These are phyloP conservation scores for Drosophila burlai DNA, from an alignment of 1,140 invertebrate genomes.

Conservation along the genomic window DNA sequence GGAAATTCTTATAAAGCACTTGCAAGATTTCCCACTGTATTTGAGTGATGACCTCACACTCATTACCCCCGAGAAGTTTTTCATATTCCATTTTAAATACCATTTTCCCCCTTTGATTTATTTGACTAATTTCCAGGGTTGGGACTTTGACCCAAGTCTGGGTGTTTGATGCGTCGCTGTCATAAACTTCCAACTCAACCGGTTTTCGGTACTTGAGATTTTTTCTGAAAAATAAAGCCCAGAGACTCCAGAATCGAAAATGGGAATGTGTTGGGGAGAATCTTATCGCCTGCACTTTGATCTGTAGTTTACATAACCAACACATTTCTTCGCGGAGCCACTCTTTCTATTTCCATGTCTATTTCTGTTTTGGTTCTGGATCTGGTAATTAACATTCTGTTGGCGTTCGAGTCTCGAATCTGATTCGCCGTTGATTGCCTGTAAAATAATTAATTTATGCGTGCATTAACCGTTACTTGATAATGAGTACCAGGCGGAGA, in stretches of 20 bases:
- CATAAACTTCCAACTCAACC: slow-evolving; percentile 25
- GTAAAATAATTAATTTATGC: slow-evolving; percentile 80
- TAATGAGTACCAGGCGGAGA: slow-evolving; percentile 47
- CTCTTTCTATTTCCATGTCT: slow-evolving; percentile 52
- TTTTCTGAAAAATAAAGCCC: slow-evolving; percentile 14
- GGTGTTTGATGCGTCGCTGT: slow-evolving; percentile 31
- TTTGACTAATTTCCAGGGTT: slow-evolving; percentile 54
- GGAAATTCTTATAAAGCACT: neutral
- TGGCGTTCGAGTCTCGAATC: slow-evolving; percentile 14
- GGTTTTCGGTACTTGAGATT: slow-evolving; percentile 44
- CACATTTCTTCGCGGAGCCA: slow-evolving; percentile 35
- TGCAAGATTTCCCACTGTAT: slow-evolving; percentile 25
- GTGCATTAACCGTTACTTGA: slow-evolving; percentile 80
- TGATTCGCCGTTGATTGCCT: slow-evolving; percentile 52
- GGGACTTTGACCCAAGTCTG: slow-evolving; percentile 49
- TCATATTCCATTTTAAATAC: slow-evolving; percentile 27
- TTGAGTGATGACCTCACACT: neutral
- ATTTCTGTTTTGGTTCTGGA: slow-evolving; percentile 31
- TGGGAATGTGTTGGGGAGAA: neutral
- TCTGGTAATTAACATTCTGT: slow-evolving; percentile 41
- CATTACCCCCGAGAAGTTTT: slow-evolving; percentile 39
- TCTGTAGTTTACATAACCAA: slow-evolving; percentile 64
- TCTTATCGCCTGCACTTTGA: slow-evolving; percentile 67
- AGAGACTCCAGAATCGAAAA: slow-evolving; percentile 29
- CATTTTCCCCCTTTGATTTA: slow-evolving; percentile 61